Evolutionary conservation across 1,140 invertebrate species (phyloP).

Genomic region (Zaprionus africanus): DNA sequence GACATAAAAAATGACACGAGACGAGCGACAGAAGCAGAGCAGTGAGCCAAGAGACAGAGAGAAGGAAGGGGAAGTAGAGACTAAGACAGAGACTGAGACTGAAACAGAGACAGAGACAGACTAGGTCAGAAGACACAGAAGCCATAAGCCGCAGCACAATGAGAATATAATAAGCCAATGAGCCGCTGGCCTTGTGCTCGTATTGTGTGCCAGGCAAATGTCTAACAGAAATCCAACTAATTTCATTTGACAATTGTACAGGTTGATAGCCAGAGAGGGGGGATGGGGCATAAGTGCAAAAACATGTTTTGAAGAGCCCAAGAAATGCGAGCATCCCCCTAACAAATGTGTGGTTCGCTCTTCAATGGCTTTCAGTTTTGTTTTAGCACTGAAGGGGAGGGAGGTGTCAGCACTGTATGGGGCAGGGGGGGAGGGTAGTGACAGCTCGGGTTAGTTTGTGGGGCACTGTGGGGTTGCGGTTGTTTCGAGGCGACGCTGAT

Average conservation of each 20-base stretch:
- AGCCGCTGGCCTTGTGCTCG: conserved; percentile 57
- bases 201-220: conserved; percentile 31
- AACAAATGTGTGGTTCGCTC: conserved; percentile 8
- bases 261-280: conserved; percentile 32
- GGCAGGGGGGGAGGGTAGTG: background rate
- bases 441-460: background rate
- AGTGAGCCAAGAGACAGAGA: background rate
- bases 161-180: conserved; percentile 42
- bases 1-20: conserved; percentile 34
- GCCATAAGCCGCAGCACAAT: conserved; percentile 53
- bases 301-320: conserved; percentile 68
- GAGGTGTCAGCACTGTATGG: no score
- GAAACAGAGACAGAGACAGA: background rate
- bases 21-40: background rate
- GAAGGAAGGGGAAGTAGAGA: background rate
- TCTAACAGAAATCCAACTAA: conserved; percentile 61
- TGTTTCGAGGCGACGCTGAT: conserved; percentile 37
- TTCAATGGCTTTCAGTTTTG: conserved; percentile 4
- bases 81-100: background rate
- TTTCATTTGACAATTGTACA: conserved; percentile 73
- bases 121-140: conserved; percentile 17
- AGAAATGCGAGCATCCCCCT: conserved; percentile 32
- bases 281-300: conserved; percentile 65
- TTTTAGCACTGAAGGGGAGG: background rate
- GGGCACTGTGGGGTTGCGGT: conserved; percentile 24